Evolutionary conservation across 2,888 invertebrate species (phyloP).

Genomic region (Horisme vitalbata): DNA sequence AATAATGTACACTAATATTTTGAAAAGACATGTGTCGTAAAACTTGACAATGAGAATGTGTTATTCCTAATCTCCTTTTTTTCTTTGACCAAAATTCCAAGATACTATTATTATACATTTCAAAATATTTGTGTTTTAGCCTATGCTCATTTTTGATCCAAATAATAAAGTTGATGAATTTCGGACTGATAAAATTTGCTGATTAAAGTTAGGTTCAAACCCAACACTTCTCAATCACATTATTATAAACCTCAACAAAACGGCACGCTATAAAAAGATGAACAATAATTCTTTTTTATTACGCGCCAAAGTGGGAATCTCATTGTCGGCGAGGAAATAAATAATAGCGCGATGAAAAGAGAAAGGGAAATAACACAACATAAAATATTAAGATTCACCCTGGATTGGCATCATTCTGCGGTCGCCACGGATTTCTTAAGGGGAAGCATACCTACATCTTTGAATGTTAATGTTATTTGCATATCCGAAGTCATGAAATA

Average conservation of each 20-base stretch:
- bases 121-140: too few species aligned
- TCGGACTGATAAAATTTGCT: too few species aligned
- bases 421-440: slow-evolving; percentile 72
- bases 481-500: slow-evolving; percentile 83
- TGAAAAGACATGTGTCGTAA: too few species aligned
- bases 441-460: slow-evolving; percentile 75
- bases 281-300: slow-evolving; percentile 83
- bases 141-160: too few species aligned
- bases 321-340: slow-evolving; percentile 80
- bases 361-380: slow-evolving; percentile 81
- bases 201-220: too few species aligned
- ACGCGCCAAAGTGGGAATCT: slow-evolving; percentile 81
- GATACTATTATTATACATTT: too few species aligned
- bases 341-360: slow-evolving; percentile 79
- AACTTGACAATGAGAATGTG: too few species aligned
- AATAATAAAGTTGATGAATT: too few species aligned
- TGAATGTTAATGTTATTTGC: slow-evolving; percentile 82
- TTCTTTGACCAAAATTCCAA: too few species aligned
- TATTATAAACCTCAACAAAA: slow-evolving; percentile 75
- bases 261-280: slow-evolving; percentile 77
- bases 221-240: slow-evolving; percentile 66
- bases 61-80: too few species aligned
- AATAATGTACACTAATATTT: too few species aligned
- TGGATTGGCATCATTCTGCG: slow-evolving; percentile 81
- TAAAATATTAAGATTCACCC: slow-evolving; percentile 83